Evolutionary conservation across 1,140 invertebrate species (phyloP).

Genomic region (Sarcophaga peregrina): DNA sequence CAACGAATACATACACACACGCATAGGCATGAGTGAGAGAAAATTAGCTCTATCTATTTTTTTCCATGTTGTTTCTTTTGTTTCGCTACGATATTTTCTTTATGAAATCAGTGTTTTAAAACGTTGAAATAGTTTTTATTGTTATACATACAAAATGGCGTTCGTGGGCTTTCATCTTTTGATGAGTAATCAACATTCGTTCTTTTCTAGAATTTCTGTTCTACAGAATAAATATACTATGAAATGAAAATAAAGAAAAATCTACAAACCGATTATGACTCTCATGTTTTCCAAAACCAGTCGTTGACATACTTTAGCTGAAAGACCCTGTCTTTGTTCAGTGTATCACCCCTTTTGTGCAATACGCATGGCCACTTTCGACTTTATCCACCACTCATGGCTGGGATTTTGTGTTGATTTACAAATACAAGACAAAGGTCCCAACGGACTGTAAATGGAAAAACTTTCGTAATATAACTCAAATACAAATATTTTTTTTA

Average conservation of each 20-base stretch:
- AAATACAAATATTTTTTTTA: conserved; percentile 27
- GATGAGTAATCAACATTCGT: neutral
- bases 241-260: conserved; percentile 33
- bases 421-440: conserved; percentile 24
- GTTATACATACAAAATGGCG: conserved; percentile 12
- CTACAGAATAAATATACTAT: neutral
- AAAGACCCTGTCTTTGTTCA: conserved; percentile 29
- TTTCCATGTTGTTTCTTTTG: no score
- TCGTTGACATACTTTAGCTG: conserved; percentile 32
- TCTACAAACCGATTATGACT: conserved; percentile 29
- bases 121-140: neutral
- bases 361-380: conserved; percentile 20
- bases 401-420: neutral
- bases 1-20: no score
- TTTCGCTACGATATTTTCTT: no score
- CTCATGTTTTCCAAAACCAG: conserved; percentile 32
- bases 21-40: no score
- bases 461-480: conserved; percentile 63
- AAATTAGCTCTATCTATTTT: no score
- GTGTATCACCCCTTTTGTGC: neutral
- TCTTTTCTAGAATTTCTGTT: neutral
- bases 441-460: conserved; percentile 61
- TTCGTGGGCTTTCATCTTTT: neutral
- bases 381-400: neutral
- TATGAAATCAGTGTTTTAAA: neutral